Percentiles rank a stretch among this genome's conserved stretches.
These are phyloP conservation scores for Globodera rostochiensis DNA, from an alignment of 1,140 invertebrate species.

Conservation along the genomic window DNA sequence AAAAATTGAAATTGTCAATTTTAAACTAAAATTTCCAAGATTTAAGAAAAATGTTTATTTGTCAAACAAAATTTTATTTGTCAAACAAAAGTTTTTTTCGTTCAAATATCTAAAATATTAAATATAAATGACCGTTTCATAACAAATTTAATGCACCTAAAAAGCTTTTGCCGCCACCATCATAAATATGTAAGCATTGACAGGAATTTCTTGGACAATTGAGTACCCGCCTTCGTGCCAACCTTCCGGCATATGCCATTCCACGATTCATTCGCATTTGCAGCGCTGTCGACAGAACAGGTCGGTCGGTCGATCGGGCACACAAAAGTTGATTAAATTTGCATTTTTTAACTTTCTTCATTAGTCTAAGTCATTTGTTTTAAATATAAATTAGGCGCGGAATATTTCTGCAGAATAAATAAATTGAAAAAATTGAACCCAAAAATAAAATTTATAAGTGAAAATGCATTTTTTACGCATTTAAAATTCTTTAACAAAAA, in stretches of 20 bases:
- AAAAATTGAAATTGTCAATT: conserved; percentile 16
- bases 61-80: no score
- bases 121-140: no score
- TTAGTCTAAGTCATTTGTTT: background rate
- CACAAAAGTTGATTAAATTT: background rate
- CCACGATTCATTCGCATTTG: conserved; percentile 61
- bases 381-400: no score
- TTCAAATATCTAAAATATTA: no score
- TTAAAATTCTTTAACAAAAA: background rate
- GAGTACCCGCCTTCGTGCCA: conserved; percentile 33
- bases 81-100: no score
- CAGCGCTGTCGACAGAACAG: conserved; percentile 57
- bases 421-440: background rate
- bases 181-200: no score
- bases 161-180: no score
- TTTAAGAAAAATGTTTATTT: no score
- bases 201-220: conserved; percentile 39
- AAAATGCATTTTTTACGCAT: background rate
- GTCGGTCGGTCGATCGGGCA: conserved; percentile 1
- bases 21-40: background rate
- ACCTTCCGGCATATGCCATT: conserved; percentile 56
- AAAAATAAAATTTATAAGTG: background rate
- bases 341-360: conserved; percentile 18
- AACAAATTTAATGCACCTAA: no score
- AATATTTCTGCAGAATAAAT: background rate